These are phyloP conservation scores for Trichonephila clavipes DNA, from an alignment of 1,140 invertebrate species.

Conservation along the genomic window DNA sequence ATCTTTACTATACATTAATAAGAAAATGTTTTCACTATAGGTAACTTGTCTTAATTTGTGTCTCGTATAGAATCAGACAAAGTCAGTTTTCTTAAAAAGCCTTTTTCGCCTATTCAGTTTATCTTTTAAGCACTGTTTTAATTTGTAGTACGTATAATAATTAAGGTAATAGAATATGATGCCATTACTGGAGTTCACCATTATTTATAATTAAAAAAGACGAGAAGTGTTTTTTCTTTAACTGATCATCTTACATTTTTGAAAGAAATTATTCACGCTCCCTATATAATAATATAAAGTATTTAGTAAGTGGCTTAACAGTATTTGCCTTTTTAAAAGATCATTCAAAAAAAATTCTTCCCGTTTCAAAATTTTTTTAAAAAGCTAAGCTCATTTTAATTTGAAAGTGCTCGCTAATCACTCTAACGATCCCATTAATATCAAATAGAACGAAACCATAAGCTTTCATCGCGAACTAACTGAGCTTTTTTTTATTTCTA, in stretches of 20 bases:
- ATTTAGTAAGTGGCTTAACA: conserved; percentile 37
- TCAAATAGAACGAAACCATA: conserved; percentile 16
- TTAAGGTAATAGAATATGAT: not conserved
- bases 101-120: not conserved
- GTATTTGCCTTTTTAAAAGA: conserved; percentile 27
- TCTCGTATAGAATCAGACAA: too few species aligned
- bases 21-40: too few species aligned
- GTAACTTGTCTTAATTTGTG: too few species aligned
- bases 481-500: not conserved
- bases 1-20: too few species aligned
- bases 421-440: conserved; percentile 60
- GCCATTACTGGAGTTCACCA: not conserved
- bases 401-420: conserved; percentile 51
- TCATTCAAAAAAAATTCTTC: conserved; percentile 13
- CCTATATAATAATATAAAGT: conserved; percentile 38
- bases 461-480: conserved; percentile 23
- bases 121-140: not conserved
- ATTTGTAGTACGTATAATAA: not conserved
- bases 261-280: not conserved
- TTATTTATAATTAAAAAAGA: conserved; percentile 1
- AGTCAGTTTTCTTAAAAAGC: too few species aligned
- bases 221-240: not conserved
- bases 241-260: not conserved
- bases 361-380: not conserved
- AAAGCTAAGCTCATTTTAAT: conserved; percentile 54